Conservation (phyloP, 2,797 vertebrate species). For the Peromyscus melanophrys region DNA sequence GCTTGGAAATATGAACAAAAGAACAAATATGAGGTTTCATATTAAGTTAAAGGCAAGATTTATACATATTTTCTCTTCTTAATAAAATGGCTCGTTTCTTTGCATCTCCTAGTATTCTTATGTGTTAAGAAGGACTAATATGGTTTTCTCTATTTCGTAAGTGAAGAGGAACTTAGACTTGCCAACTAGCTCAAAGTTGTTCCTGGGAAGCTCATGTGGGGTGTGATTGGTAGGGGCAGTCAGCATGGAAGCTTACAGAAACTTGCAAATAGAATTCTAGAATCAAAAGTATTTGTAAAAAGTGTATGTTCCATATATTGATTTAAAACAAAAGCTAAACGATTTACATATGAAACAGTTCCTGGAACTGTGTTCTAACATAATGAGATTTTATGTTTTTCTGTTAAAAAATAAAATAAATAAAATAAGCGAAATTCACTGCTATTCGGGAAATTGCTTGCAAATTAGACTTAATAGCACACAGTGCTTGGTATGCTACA, state of each 20-base stretch:
- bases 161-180: neutral
- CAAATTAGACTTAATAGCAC: slow-evolving; percentile 37
- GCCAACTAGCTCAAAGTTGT: neutral
- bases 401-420: slow-evolving; percentile 14
- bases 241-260: neutral
- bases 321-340: neutral
- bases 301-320: neutral
- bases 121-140: neutral
- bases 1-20: neutral
- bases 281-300: neutral
- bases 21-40: neutral
- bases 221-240: neutral
- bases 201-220: neutral
- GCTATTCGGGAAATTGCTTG: neutral
- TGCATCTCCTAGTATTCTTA: neutral
- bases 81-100: neutral
- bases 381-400: neutral
- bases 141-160: neutral
- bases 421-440: neutral
- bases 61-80: neutral
- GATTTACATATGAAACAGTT: neutral
- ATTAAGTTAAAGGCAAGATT: neutral
- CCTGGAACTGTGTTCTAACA: slow-evolving; percentile 2
- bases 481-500: neutral
- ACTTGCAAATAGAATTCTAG: neutral